Conservation (phyloP, 2,797 vertebrate species). For the Sarcophilus harrisii region DNA sequence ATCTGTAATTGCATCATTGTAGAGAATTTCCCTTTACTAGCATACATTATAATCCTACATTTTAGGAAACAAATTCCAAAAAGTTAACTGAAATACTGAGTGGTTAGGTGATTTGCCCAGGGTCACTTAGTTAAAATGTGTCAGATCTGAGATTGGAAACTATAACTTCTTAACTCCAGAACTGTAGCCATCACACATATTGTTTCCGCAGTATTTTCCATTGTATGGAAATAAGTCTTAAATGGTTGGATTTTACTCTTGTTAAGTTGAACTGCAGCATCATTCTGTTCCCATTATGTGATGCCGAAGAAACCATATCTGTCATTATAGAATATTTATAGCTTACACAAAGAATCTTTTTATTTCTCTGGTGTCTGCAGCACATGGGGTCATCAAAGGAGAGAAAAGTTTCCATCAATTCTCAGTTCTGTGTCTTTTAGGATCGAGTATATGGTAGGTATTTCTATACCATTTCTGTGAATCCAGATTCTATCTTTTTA, state of each 20-base stretch:
- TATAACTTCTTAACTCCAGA: background rate
- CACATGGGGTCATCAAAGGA: background rate
- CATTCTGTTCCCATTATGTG: background rate
- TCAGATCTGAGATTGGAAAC: background rate
- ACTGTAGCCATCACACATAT: background rate
- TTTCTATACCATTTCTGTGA: background rate
- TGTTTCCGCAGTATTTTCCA: background rate
- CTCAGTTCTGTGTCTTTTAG: background rate
- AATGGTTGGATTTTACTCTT: background rate
- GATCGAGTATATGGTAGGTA: background rate
- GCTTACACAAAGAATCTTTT: background rate
- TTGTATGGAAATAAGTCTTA: background rate
- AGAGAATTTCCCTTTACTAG: background rate
- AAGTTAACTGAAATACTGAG: background rate
- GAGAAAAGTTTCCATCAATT: background rate
- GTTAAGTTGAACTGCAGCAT: background rate
- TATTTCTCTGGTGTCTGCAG: background rate
- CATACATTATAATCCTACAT: background rate
- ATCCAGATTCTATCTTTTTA: background rate
- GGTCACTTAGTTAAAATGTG: background rate
- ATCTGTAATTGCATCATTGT: background rate
- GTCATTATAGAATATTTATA: background rate
- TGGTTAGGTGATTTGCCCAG: background rate
- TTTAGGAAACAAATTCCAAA: background rate
- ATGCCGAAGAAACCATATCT: background rate